These are phyloP conservation scores for Bettongia penicillata DNA, from an alignment of 2,113 vertebrate genomes.

Conservation along the genomic window DNA sequence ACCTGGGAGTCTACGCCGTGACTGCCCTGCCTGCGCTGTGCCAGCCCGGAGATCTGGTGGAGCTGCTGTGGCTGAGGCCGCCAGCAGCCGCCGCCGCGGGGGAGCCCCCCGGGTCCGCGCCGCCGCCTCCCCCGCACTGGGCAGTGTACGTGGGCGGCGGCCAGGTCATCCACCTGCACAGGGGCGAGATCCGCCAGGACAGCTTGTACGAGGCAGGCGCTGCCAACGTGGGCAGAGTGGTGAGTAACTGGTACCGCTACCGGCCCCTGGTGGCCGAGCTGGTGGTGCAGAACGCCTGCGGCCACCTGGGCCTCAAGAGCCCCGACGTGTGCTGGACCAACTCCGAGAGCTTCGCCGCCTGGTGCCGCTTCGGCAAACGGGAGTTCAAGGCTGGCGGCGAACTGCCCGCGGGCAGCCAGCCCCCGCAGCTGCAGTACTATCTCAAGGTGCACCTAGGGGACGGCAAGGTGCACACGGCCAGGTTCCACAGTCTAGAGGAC, in stretches of 20 bases:
- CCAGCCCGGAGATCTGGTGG: slow-evolving; percentile 97
- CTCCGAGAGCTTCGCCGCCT: slow-evolving; percentile 99
- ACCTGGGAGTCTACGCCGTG: slow-evolving; percentile 93
- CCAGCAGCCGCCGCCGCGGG: slow-evolving; percentile 75
- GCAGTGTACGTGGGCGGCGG: slow-evolving; percentile 94
- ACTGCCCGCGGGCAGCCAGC: slow-evolving; percentile 87
- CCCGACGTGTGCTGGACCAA: slow-evolving; percentile 98
- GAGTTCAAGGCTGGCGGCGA: slow-evolving; percentile 99
- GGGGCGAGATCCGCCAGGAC: slow-evolving; percentile 97
- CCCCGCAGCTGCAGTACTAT: slow-evolving; percentile 91
- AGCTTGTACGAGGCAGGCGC: slow-evolving; percentile 93
- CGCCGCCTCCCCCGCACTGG: slow-evolving; percentile 93
- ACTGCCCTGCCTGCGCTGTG: slow-evolving; percentile 94
- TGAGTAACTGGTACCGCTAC: slow-evolving; percentile 97
- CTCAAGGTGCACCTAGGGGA: slow-evolving; percentile 96
- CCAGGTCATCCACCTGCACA: slow-evolving; percentile 96
- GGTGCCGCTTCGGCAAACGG: slow-evolving; percentile 98
- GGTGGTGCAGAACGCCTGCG: slow-evolving; percentile 97
- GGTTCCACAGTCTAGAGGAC: slow-evolving; percentile 97
- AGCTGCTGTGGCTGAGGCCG: slow-evolving; percentile 91
- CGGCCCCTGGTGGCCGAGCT: slow-evolving; percentile 95
- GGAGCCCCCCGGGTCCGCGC: slow-evolving; percentile 16
- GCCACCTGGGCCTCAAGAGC: slow-evolving; percentile 95
- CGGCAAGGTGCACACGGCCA: slow-evolving; percentile 93
- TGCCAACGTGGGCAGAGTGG: slow-evolving; percentile 94